Evolutionary conservation across 2,888 invertebrate genomes (phyloP).

Genomic region (Nephrotoma guestfalica): DNA sequence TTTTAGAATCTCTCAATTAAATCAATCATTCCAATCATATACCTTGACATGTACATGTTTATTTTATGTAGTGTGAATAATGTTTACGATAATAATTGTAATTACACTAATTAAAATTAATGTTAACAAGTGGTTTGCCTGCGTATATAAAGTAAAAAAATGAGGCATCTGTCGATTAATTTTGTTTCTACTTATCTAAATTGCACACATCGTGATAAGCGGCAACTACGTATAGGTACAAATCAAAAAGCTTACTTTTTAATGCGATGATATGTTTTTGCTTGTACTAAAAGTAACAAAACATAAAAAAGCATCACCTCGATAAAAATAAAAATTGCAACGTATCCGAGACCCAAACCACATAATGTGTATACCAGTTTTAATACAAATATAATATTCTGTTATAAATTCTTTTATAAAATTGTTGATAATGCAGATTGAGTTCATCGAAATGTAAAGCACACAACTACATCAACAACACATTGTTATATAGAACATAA

Average conservation of each 20-base stretch:
- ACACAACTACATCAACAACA: neutral
- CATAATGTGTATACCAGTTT: neutral
- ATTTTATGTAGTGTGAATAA: neutral
- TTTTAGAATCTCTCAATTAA: too few relatives aligned
- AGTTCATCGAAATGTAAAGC: neutral
- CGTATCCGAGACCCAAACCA: neutral
- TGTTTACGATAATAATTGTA: neutral
- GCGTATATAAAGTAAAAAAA: neutral
- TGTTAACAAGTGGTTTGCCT: neutral
- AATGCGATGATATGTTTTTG: neutral
- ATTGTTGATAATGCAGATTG: neutral
- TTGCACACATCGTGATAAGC: neutral
- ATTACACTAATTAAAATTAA: neutral
- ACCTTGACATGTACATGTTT: neutral
- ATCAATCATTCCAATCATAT: too few relatives aligned
- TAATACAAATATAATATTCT: neutral
- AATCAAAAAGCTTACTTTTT: neutral
- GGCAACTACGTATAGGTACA: neutral
- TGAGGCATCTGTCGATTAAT: neutral
- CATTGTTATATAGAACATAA: too few relatives aligned
- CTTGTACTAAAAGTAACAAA: neutral
- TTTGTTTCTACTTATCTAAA: neutral
- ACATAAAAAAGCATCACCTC: neutral
- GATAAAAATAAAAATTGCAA: neutral
- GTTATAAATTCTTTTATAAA: neutral